Percentiles rank a stretch among this genome's conserved stretches.
phyloP scores from a whole-genome alignment of 2,888 invertebrate genomes.

The Bruchidius siliquastri region DNA sequence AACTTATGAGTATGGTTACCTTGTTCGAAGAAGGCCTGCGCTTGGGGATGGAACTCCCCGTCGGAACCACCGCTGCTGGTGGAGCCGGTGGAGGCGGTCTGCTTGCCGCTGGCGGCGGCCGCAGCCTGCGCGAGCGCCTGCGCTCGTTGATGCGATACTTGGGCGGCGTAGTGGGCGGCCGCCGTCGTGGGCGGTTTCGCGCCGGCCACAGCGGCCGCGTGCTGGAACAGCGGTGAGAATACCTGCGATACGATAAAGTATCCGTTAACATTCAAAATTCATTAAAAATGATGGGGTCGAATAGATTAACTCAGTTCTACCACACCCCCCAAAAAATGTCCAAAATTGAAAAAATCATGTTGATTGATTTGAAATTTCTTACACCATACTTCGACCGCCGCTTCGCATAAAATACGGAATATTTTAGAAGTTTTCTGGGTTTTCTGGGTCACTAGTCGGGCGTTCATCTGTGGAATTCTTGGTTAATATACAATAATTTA shows the following conservation, averaged over 20 bases:
- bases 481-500: too few relatives aligned
- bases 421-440: too few relatives aligned
- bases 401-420: too few relatives aligned
- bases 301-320: too few relatives aligned
- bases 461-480: too few relatives aligned
- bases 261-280: too few relatives aligned
- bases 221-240: slow-evolving; percentile 78
- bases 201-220: slow-evolving; percentile 55
- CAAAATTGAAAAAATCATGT: too few relatives aligned
- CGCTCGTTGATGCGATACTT: slow-evolving; percentile 45
- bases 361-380: too few relatives aligned
- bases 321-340: too few relatives aligned
- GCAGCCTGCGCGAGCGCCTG: slow-evolving; percentile 64
- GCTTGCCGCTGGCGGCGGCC: slow-evolving; percentile 23
- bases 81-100: slow-evolving; percentile 9
- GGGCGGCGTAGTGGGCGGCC: slow-evolving; percentile 48
- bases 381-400: too few relatives aligned
- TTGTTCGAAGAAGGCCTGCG: slow-evolving; percentile 64
- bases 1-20: slow-evolving; percentile 30
- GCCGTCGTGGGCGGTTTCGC: slow-evolving; percentile 52
- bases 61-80: slow-evolving; percentile 38
- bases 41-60: slow-evolving; percentile 54
- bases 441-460: too few relatives aligned
- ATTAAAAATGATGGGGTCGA: too few relatives aligned
- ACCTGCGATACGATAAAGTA: slow-evolving; percentile 43